Base-by-base conservation (phyloP, 64 coral and sea anemone genomes). In the Stichodactyla mertensii region DNA sequence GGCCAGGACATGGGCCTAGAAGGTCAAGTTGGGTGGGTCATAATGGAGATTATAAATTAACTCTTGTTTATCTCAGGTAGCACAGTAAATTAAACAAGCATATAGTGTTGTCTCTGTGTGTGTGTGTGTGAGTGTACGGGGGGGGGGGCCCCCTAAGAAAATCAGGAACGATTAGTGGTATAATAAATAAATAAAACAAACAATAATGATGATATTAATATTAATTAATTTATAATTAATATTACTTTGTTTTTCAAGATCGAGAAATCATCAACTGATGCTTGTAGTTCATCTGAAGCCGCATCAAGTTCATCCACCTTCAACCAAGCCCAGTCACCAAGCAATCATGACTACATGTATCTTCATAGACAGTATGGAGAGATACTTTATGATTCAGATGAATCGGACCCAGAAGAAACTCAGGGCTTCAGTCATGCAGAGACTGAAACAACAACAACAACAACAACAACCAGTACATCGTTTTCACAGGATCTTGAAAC, bases 361-460 rank as follows among this genome's bases (percentile, higher is more conserved):
- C 74, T 78, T 78, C 74, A 78, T 11, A 78, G 74, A 10, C 74
- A 78, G 74, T 78, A 78, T 78, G 74, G 74, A 78, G 74, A 78
- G 7, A 78, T 78, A 78, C 74, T 78, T 78, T 78, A 78, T 78
- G 74, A 78, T 78, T 78, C 74, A 78, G 74, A 78, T 78, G 74
- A 5, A 36, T 78, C 74, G 24, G 74, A 36, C 74, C 26, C 7
- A 2, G 74, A 78, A 52, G 78, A 53, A 80, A 80, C 78, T 18
- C 78, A 52, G 78, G 1, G 74, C 51, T 78, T 78, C 22, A 78
- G 20, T 78, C 74, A 78, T 78, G 74, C 26, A 78, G 78, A 80
- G 78, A 80, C 78, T 52, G 78, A 80, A 80, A 80, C 14, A 28
- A 31, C 77, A 28, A 31, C 77, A 80, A 31, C 77, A 80, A 80